Percentiles rank a stretch among this genome's conserved stretches.
phyloP scores from a whole-genome alignment of 1,140 invertebrate species.

The Cherax destructor region DNA sequence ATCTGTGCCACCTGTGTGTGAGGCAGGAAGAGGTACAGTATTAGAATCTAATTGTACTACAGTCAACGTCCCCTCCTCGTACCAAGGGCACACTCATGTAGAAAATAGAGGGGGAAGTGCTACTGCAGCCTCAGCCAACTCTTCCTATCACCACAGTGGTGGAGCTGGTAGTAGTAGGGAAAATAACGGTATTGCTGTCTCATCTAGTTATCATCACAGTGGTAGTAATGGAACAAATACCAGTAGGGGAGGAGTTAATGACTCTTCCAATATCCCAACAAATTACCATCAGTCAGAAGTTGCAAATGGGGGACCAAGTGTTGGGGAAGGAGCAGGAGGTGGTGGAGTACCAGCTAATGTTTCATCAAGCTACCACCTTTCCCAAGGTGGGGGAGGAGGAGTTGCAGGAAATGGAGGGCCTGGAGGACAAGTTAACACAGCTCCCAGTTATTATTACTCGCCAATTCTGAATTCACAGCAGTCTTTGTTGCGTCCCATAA shows the following conservation, averaged over 20 bases:
- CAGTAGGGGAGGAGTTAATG: neutral
- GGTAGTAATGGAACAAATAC: neutral
- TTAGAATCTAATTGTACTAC: constrained; percentile 8
- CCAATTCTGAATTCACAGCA: constrained; percentile 63
- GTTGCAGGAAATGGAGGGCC: constrained; percentile 14
- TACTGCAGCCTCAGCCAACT: neutral
- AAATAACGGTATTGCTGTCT: neutral
- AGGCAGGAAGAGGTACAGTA: neutral
- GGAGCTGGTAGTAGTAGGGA: neutral
- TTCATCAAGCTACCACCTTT: constrained; percentile 10
- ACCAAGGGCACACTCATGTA: constrained; percentile 26
- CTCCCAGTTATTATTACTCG: constrained; percentile 56
- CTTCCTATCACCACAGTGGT: neutral
- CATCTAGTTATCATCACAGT: neutral
- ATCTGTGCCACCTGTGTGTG: constrained; percentile 1
- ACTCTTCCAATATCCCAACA: neutral
- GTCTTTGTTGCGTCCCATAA: constrained; percentile 51
- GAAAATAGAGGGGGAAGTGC: neutral
- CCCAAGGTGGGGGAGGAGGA: constrained; percentile 17
- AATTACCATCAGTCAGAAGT: neutral
- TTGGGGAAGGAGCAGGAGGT: neutral
- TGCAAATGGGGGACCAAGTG: too few species aligned
- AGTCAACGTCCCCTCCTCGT: neutral
- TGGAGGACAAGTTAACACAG: constrained; percentile 41
- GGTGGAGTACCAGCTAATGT: constrained; percentile 14